These are phyloP conservation scores for Julus scanicus DNA, from an alignment of 2,888 invertebrate genomes.

Conservation along the genomic window DNA sequence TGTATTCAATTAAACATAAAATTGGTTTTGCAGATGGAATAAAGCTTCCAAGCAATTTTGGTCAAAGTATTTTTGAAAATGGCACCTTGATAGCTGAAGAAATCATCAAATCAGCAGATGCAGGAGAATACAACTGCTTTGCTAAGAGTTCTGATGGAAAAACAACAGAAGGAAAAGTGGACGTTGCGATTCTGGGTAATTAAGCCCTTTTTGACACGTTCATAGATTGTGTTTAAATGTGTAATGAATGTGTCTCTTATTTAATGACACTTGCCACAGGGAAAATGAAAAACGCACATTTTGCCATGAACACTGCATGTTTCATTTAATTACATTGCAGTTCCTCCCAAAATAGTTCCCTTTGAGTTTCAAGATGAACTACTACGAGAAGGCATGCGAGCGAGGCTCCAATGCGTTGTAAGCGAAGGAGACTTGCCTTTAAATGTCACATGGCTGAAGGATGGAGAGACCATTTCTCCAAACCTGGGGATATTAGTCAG, in stretches of 20 bases:
- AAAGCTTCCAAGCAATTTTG: not conserved
- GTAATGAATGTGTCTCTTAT: not conserved
- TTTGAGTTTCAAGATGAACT: constrained; percentile 56
- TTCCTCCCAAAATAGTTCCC: constrained; percentile 55
- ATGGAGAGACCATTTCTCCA: constrained; percentile 73
- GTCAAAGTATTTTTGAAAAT: constrained; percentile 45
- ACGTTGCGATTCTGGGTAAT: constrained; percentile 49
- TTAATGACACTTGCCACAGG: not conserved
- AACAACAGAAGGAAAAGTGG: not conserved
- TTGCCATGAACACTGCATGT: not conserved
- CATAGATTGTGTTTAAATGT: not conserved
- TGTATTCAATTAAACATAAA: no score
- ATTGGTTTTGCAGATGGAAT: constrained; percentile 48
- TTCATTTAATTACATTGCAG: constrained; percentile 51
- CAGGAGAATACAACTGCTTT: constrained; percentile 53
- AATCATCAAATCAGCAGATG: constrained; percentile 44
- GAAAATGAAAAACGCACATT: not conserved
- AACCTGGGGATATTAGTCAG: constrained; percentile 51
- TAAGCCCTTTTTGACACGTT: not conserved
- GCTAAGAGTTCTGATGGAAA: not conserved
- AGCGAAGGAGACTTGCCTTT: constrained; percentile 84
- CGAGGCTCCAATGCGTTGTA: constrained; percentile 83
- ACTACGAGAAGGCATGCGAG: constrained; percentile 80
- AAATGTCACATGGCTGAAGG: constrained; percentile 83
- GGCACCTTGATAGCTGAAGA: constrained; percentile 23